These are phyloP conservation scores for Spea hammondii DNA, from an alignment of 2,797 vertebrate genomes.

Conservation along the genomic window DNA sequence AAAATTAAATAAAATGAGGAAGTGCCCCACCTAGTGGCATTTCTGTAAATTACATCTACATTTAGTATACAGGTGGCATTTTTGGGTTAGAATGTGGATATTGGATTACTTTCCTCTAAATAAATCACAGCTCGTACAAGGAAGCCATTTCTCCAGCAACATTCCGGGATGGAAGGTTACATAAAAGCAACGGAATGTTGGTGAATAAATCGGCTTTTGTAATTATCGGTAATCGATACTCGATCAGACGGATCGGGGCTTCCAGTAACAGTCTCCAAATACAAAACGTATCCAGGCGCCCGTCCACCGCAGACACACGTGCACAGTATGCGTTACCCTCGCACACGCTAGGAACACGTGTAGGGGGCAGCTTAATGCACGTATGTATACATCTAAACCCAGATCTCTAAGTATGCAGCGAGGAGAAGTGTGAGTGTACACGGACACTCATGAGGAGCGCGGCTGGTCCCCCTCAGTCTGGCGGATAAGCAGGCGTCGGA, in stretches of 20 bases:
- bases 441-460: not conserved
- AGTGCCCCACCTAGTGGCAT: conserved; percentile 28
- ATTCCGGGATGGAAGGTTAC: too few relatives aligned
- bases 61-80: not conserved
- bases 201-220: too few relatives aligned
- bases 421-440: not conserved
- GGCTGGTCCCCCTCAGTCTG: not conserved
- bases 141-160: too few relatives aligned
- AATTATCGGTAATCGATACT: too few relatives aligned
- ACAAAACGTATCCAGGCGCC: too few relatives aligned
- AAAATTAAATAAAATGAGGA: not conserved
- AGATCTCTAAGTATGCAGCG: not conserved
- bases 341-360: not conserved
- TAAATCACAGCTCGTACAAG: too few relatives aligned
- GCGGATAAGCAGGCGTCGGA: not conserved
- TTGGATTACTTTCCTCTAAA: too few relatives aligned
- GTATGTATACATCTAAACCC: not conserved
- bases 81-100: too few relatives aligned
- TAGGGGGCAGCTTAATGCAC: not conserved
- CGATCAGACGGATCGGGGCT: too few relatives aligned
- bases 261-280: too few relatives aligned
- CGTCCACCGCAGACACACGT: too few relatives aligned
- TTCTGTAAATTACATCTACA: conserved; percentile 1
- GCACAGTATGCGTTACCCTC: not conserved
- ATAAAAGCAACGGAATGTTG: too few relatives aligned